Percentiles rank a stretch among this genome's conserved stretches.
Evolutionary conservation across 23 tunicate genomes (phyloP).

Genomic region (Halocynthia roretzi): DNA sequence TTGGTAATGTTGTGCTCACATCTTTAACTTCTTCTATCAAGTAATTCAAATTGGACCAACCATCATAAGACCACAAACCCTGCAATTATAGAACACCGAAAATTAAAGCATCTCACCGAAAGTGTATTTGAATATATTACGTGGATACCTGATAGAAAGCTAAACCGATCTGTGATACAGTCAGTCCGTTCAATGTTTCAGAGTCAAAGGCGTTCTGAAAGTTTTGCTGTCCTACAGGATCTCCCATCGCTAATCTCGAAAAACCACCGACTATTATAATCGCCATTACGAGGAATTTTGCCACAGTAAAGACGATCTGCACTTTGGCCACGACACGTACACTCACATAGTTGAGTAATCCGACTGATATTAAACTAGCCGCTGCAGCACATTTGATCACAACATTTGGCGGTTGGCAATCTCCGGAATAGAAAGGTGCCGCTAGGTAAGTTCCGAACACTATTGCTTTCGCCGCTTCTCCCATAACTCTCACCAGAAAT

Average conservation of each 20-base stretch:
- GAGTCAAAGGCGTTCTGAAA: constrained; percentile 39
- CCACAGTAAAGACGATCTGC: constrained; percentile 38
- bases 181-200: constrained; percentile 3
- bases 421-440: constrained; percentile 32
- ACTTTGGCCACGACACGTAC: constrained; percentile 29
- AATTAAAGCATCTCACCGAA: no score
- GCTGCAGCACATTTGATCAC: constrained; percentile 39
- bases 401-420: constrained; percentile 32
- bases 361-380: constrained; percentile 2
- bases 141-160: constrained; percentile 1
- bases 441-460: constrained; percentile 42
- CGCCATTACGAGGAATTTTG: constrained; percentile 46
- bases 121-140: no score
- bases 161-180: constrained; percentile 13
- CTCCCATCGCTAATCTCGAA: constrained; percentile 22
- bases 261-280: constrained; percentile 40
- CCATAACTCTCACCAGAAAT: not conserved
- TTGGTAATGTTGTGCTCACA: constrained; percentile 24
- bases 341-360: constrained; percentile 36
- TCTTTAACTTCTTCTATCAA: constrained; percentile 45
- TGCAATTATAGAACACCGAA: not conserved
- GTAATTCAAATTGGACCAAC: constrained; percentile 38
- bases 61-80: constrained; percentile 53
- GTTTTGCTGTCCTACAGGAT: constrained; percentile 36
- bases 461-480: constrained; percentile 13